These are phyloP conservation scores for Zonotrichia leucophrys DNA, from an alignment of 2,113 vertebrate species.

Conservation along the genomic window DNA sequence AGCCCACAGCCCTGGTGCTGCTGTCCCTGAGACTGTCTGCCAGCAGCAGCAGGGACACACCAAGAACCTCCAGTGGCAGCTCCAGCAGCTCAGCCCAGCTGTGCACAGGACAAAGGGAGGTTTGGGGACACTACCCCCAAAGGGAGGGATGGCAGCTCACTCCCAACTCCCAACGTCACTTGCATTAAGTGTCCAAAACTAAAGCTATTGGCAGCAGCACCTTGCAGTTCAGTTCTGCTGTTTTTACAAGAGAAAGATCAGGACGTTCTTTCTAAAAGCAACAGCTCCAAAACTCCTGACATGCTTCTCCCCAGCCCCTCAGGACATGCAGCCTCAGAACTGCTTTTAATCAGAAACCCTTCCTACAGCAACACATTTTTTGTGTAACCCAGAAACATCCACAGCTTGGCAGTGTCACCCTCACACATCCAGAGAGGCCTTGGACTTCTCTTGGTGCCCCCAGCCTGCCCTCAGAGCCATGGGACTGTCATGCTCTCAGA, in stretches of 20 bases:
- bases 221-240: not conserved
- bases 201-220: not conserved
- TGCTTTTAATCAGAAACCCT: not conserved
- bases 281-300: not conserved
- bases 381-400: not conserved
- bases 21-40: too few species aligned
- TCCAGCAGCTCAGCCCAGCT: not conserved
- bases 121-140: rapidly evolving
- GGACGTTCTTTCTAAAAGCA: not conserved
- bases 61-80: not conserved
- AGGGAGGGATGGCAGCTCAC: not conserved
- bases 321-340: not conserved
- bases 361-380: rapidly evolving
- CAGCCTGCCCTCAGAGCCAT: not conserved
- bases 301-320: not conserved
- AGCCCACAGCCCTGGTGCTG: not conserved
- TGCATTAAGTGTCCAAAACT: not conserved
- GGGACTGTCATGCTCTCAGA: not conserved
- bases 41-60: not conserved
- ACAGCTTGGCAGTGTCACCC: rapidly evolving
- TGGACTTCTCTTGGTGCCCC: not conserved
- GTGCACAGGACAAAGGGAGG: rapidly evolving
- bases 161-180: not conserved
- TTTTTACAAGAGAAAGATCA: not conserved
- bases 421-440: rapidly evolving